Evolutionary conservation across 2,888 invertebrate genomes (phyloP).

Genomic region (Limnephilus marmoratus): DNA sequence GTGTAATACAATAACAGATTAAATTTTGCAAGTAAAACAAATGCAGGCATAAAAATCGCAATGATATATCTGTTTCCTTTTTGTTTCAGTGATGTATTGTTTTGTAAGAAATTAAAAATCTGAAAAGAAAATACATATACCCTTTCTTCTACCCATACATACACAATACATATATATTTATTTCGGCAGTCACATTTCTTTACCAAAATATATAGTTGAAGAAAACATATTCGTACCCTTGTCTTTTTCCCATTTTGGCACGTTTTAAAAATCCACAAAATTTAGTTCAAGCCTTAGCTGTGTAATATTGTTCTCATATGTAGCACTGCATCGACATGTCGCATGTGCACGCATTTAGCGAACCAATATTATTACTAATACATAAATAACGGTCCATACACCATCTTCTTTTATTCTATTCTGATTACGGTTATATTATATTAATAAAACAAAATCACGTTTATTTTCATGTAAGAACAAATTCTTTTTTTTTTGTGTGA

Average conservation of each 20-base stretch:
- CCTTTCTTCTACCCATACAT: not conserved
- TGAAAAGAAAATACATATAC: not conserved
- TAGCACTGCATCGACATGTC: not conserved
- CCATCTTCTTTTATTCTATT: not conserved
- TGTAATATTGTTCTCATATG: not conserved
- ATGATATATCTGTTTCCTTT: too few species aligned
- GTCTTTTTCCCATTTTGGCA: not conserved
- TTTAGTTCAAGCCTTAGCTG: not conserved
- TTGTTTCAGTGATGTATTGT: too few species aligned
- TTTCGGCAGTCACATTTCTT: not conserved
- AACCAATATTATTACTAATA: not conserved
- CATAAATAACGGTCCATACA: not conserved
- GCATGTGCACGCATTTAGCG: not conserved
- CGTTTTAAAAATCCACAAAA: not conserved
- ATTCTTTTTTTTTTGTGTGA: too few species aligned
- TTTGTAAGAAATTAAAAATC: too few species aligned
- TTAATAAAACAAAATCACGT: too few species aligned
- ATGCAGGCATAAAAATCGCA: too few species aligned
- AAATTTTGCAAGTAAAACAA: too few species aligned
- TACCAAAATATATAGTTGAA: not conserved
- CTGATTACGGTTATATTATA: too few species aligned
- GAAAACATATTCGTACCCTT: not conserved
- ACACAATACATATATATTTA: not conserved
- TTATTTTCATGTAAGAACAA: too few species aligned
- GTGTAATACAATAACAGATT: too few species aligned